Base-by-base conservation (phyloP, 37 sponge, comb jelly and placozoan genomes). In the Tethya wilhelma region DNA sequence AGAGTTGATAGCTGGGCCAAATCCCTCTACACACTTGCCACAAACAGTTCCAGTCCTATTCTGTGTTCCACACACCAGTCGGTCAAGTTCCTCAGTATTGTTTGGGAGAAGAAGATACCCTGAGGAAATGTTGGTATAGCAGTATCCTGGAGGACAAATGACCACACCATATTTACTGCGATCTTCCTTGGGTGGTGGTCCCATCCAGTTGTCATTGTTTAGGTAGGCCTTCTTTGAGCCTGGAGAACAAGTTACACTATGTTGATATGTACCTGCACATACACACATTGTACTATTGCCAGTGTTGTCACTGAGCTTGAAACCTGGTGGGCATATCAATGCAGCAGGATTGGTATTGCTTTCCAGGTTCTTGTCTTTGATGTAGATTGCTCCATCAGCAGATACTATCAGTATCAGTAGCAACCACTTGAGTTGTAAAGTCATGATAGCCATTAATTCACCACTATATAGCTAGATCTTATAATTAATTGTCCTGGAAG, bases 41-140 rank as follows among this genome's bases (percentile, higher is more conserved):
- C 89, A 88, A 38, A 88, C 23, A 14, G 63, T 58, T 0, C 74
- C 84, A 1, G 17, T 72, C 7, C 89, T 67, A n/a, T n/a, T n/a
- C 38, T 88, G 58, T 14, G 38, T 28, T 22, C 60, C 72, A 64
- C 86, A 86, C 22, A 86, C 63, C 0, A 4, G 7, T 23, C 59
- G 14, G n/a, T 25, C 22, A 6, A 75, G 28, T 2, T 55, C 59
- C 29, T 43, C 37, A 26, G 59, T 19, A 6, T 58, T 75, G 2
- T 75, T 26, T 2, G 58, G 75, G 4, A 59, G 59, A 6, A 4
- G 8, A 5, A 56, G 2, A 25, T 14, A 57, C 11, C 25, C 0
- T 1, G 20, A 23, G 0, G 11, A 2, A 3, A 57, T 43, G 55
- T 69, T 43, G 44, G n/a, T n/a, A n/a, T 42, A 11, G 53, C 84